A percentile compares a stretch with the other conserved stretches of the same genome.
phyloP scores from a whole-genome alignment of 2,888 invertebrate genomes.

The Lasioglossum morio region DNA sequence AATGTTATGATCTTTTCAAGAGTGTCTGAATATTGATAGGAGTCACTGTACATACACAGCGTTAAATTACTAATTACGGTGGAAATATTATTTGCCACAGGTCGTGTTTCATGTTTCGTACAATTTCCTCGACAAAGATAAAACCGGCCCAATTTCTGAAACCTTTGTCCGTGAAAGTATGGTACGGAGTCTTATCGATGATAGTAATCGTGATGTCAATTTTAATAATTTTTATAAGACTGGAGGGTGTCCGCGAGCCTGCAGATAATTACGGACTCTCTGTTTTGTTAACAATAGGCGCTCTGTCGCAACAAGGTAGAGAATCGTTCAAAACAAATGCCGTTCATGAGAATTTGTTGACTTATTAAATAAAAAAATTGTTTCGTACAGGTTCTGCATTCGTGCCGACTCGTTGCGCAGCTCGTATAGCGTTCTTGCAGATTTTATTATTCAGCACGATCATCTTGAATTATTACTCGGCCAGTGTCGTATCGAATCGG shows the following conservation, averaged over 20 bases:
- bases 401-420: conserved; percentile 70
- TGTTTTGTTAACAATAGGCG: conserved; percentile 70
- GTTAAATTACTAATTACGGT: neutral
- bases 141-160: conserved; percentile 70
- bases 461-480: conserved; percentile 80
- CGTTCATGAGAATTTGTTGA: neutral
- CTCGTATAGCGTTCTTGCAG: conserved; percentile 77
- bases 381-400: conserved; percentile 72
- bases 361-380: neutral
- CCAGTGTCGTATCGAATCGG: conserved; percentile 78
- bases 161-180: conserved; percentile 70
- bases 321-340: neutral
- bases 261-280: conserved; percentile 67
- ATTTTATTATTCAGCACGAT: conserved; percentile 76
- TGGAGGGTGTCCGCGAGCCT: conserved; percentile 63
- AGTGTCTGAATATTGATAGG: no score
- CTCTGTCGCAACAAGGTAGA: conserved; percentile 77
- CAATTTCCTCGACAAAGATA: conserved; percentile 70
- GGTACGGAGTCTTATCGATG: conserved; percentile 69
- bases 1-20: no score
- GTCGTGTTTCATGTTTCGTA: conserved; percentile 76
- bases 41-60: no score
- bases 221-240: conserved; percentile 62
- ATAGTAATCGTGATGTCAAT: conserved; percentile 56
- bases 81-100: conserved; percentile 46